Evolutionary conservation across 2,113 vertebrate genomes (phyloP).

Genomic region (Seriola rivoliana): DNA sequence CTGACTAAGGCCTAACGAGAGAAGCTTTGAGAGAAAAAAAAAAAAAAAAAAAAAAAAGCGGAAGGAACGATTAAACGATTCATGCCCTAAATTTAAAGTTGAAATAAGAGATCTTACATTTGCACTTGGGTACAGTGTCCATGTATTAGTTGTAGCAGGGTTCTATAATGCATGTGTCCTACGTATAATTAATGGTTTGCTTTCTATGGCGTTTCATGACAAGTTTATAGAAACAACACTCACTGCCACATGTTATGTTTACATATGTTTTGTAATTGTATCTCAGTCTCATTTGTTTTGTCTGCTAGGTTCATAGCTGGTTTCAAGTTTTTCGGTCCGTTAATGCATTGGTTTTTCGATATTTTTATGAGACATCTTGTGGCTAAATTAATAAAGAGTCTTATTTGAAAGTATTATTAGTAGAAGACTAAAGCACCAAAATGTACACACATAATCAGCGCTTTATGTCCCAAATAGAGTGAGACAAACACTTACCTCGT

Average conservation of each 20-base stretch:
- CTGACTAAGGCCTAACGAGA: slow-evolving; percentile 22
- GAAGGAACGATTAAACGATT: neutral
- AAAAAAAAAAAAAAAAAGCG: too few relatives aligned
- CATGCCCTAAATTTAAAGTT: neutral
- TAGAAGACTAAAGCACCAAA: neutral
- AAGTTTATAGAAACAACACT: too few relatives aligned
- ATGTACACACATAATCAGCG: neutral
- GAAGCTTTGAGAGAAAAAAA: slow-evolving; percentile 7
- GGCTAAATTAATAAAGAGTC: neutral
- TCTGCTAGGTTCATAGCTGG: too few relatives aligned
- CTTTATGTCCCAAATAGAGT: neutral
- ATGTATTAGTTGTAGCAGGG: neutral
- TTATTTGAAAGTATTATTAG: neutral
- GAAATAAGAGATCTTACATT: neutral
- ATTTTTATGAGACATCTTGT: neutral
- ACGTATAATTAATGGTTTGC: neutral
- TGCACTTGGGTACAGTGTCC: neutral
- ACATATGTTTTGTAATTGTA: neutral
- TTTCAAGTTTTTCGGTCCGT: neutral
- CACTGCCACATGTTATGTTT: neutral
- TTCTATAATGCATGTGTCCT: neutral
- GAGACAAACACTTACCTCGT: slow-evolving; percentile 91
- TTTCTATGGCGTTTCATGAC: neutral
- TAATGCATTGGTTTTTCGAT: neutral
- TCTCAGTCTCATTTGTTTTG: neutral